phyloP scores from a whole-genome alignment of 2,888 invertebrate species.

The Drosophila antonietae region DNA sequence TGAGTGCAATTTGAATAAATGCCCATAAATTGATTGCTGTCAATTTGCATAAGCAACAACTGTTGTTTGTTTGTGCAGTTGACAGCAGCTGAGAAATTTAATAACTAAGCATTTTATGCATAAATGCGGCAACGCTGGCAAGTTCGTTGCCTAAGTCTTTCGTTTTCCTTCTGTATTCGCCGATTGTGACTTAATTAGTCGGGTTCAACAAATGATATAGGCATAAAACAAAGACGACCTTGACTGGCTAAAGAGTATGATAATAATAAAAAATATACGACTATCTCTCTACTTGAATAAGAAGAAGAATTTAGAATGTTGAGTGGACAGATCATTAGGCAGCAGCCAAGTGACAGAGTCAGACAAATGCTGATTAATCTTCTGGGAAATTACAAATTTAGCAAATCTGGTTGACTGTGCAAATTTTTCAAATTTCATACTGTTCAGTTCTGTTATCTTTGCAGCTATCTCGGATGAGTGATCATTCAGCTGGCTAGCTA shows the following conservation, averaged over 20 bases:
- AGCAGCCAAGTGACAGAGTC: neutral
- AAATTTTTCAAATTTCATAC: neutral
- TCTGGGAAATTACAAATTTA: neutral
- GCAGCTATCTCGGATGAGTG: neutral
- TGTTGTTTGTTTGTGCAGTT: conserved; percentile 46
- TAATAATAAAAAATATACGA: conserved; percentile 29
- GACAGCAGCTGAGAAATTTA: conserved; percentile 44
- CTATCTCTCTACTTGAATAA: neutral
- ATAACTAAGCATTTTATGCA: conserved; percentile 30
- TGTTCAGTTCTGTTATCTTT: neutral
- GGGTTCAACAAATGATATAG: conserved; percentile 32
- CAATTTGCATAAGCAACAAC: conserved; percentile 47
- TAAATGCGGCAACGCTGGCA: conserved; percentile 18
- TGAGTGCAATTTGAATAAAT: conserved; percentile 68
- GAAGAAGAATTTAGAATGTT: conserved; percentile 1
- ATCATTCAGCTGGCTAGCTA: conserved; percentile 2
- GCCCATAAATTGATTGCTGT: conserved; percentile 39
- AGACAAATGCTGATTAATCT: neutral
- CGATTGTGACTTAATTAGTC: conserved; percentile 56
- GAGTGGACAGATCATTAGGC: conserved; percentile 5
- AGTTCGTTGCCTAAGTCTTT: conserved; percentile 72
- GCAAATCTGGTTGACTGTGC: neutral
- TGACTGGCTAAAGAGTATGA: conserved; percentile 34
- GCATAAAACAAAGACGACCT: conserved; percentile 38
- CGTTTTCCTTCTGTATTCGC: conserved; percentile 34